Evolutionary conservation across 2,797 vertebrate species (phyloP), one percentile per base, ranked within the genome.

Genomic region (Chrysocyon brachyurus): DNA sequence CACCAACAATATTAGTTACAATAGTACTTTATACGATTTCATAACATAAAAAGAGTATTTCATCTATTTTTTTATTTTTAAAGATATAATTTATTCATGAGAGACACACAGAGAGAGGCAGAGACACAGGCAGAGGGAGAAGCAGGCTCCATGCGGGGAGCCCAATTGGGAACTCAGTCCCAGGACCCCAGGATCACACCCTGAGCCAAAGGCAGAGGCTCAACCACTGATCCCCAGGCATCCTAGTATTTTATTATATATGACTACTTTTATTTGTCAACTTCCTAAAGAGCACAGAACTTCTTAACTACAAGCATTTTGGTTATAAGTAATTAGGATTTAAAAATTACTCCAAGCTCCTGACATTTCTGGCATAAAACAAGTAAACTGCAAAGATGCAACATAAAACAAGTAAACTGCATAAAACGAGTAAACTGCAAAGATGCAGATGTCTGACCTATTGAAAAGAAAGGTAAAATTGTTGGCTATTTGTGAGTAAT

Each of bases 261-360:
- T 56, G 46, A 63, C 63, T 91, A 33, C 49, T 49, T 86, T 90
- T 24, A 24, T 75, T 87, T 79, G 79, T 89, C 63, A 86, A 22
- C 31, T 68, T 33, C 66, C 54, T 59, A 14, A 81, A 82, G 33
- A 52, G 16, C 70, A 84, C 9, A 79, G 22, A 90, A 85, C 15
- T 77, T 72, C 87, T 28, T 87, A 83, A 68, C 36, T 86, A 75
- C 63, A 40, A 87, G 19, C 12, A 75, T 91, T 94, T 96, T 81
- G 77, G n/a, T 75, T 31, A 15, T 49, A 75, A 70, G 40, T 59
- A 66, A 21, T 91, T n/a, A 96, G 8, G 12, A 83, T 59, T 89
- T 78, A 56, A 94, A 16, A 54, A 56, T 33, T 85, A 83, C 16
- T 22, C 46, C 89, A 40, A 90, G 11, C 54, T 83, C n/a, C 33